Base-by-base conservation (phyloP, 2,113 vertebrate genomes). In the Protobothrops flavoviridis region DNA sequence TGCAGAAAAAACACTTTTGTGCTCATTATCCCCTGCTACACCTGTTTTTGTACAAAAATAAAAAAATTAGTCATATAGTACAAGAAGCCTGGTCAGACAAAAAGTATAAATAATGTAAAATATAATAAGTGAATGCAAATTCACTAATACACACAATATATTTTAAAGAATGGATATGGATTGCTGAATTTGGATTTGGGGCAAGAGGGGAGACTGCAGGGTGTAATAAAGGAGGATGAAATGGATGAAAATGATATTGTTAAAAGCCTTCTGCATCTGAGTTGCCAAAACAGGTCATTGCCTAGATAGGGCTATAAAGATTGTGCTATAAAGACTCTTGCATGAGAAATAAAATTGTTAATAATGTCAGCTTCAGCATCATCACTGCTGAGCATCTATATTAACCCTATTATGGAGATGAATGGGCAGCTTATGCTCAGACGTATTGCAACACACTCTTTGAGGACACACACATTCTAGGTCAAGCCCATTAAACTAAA, bases 401-500 rank as follows among this genome's bases (percentile, higher is more conserved):
- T 93, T 90, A 90, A 90, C 92, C 81, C 92, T 90, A 61, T 93
- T 93, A 93, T 33, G 64, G 85, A 93, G 92, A 93, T 93, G 89
- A 93, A 93, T 93, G 81, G 92, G 74, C 45, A 90, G 89, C 92
- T 93, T 93, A 90, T 87, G 89, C 89, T 89, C 92, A 93, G 92
- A 93, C 74, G 87, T 93, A 93, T 93, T 93, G 92, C 89, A 87
- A 90, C 81, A 90, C 89, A 87, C 81, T 90, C n/a, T 90, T 90
- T 87, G 92, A 93, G 89, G 92, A 87, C 92, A 90, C 81, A 64
- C 92, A 87, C 89, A 90, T 93, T 93, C 89, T 93, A 93, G 92
- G 92, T 93, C 92, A 93, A 90, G 89, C n/a, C 89, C 88, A 93
- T 93, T 93, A 93, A 93, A 93, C 81, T 93, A 93, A 93, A 93